Evolutionary conservation across 2,113 vertebrate genomes (phyloP), one percentile per base, ranked within the genome.

Genomic region (Thalassoma bifasciatum): DNA sequence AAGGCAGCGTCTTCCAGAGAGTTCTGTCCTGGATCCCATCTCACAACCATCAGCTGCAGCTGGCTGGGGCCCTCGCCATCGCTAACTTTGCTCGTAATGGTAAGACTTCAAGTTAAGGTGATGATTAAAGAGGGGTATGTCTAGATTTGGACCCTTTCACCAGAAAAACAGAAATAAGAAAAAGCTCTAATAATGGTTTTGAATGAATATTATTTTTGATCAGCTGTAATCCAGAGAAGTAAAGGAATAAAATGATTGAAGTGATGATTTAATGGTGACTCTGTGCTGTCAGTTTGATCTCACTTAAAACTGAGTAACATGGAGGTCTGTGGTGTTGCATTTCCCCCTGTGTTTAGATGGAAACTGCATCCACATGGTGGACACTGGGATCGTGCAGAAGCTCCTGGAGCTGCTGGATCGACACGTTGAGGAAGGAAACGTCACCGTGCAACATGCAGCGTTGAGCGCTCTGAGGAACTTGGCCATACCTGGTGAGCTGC

Each of bases 321-420:
- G 30, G 6, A 30, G 30, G 30, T n/a, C n/a, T 30, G 30, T 30
- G 30, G 30, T 6, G 30, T 30, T 30, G 30, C 0, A 0, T 75
- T 16, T 53, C 1, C 24, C 1, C 19, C 19, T 75, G 14, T 54
- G 23, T 38, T 5, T 83, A 99, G 98, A 99, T 6, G 97, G 96
- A 66, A 99, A 99, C 71, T 99, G 98, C 85, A 99, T 99, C 89
- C 97, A 99, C 92, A 98, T 99, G 97, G 97, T 98, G 85, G 97
- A 99, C 92, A 96, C 93, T 0, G 97, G 97, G 8, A 98, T 98
- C 47, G 98, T 99, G 81, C 96, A 98, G 88, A 97, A 95, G 84
- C 95, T 99, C 52, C 95, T 95, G 91, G 96, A 97, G 69, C 94
- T 99, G 83, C 79, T 99, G 88, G 96, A 98, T 79, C 94, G 97